These are phyloP conservation scores for Himalopsyche kuldschensis DNA, from an alignment of 2,888 invertebrate genomes.

Conservation along the genomic window DNA sequence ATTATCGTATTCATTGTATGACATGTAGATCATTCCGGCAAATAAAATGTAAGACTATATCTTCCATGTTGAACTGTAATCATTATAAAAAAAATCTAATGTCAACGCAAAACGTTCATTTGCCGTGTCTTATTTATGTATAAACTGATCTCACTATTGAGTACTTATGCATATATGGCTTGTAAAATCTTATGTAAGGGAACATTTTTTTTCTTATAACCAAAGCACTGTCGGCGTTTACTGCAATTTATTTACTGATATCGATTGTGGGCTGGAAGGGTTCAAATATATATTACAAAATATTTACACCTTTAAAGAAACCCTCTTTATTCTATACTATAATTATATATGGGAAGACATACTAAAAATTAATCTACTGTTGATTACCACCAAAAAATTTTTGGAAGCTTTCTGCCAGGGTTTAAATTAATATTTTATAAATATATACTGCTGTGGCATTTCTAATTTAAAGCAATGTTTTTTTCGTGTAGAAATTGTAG, in stretches of 20 bases:
- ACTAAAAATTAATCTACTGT: neutral
- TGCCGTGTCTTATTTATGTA: neutral
- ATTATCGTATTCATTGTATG: neutral
- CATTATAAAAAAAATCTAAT: neutral
- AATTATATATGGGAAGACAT: neutral
- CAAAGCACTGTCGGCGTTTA: neutral
- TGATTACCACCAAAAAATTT: no score
- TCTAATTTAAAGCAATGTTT: no score
- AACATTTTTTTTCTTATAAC: neutral
- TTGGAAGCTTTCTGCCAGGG: no score
- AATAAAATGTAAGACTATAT: neutral
- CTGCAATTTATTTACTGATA: neutral
- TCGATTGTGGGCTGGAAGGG: slow-evolving; percentile 11
- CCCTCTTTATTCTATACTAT: neutral
- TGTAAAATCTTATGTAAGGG: neutral
- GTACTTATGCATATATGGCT: neutral
- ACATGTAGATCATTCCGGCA: neutral
- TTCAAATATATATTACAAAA: slow-evolving; percentile 6
- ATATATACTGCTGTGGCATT: no score
- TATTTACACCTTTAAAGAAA: slow-evolving; percentile 5
- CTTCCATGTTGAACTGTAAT: neutral
- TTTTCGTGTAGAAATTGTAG: no score
- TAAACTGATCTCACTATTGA: neutral
- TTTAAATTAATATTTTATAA: no score
- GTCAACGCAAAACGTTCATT: neutral